These are phyloP conservation scores for Digitonthophagus gazella DNA, from an alignment of 2,888 invertebrate genomes.

Conservation along the genomic window DNA sequence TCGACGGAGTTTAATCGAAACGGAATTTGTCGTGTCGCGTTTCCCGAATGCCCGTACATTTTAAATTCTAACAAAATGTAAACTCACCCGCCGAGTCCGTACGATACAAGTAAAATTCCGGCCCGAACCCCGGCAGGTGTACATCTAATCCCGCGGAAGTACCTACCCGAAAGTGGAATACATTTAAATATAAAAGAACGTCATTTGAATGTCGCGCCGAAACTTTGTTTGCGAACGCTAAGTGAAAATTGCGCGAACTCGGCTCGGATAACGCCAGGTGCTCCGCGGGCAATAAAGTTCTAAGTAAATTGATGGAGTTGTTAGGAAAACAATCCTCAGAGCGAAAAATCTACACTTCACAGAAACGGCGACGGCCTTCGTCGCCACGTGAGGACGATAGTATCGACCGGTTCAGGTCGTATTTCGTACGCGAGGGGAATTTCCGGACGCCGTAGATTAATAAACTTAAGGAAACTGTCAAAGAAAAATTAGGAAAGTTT, in stretches of 20 bases:
- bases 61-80: background rate
- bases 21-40: background rate
- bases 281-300: constrained; percentile 33
- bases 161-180: constrained; percentile 14
- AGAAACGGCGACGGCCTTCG: constrained; percentile 5
- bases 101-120: constrained; percentile 2
- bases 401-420: constrained; percentile 6
- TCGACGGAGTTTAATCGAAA: background rate
- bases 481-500: constrained; percentile 44
- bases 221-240: constrained; percentile 12
- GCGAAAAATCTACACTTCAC: constrained; percentile 27
- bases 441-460: constrained; percentile 36
- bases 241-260: constrained; percentile 22
- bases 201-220: constrained; percentile 9
- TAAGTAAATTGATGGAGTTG: constrained; percentile 36
- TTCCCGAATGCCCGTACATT: background rate
- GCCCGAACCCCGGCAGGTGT: background rate
- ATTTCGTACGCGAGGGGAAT: background rate
- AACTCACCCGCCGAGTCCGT: background rate
- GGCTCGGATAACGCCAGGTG: constrained; percentile 12
- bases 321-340: constrained; percentile 36
- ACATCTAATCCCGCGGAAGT: constrained; percentile 14
- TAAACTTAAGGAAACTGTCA: constrained; percentile 42
- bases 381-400: constrained; percentile 8
- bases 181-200: constrained; percentile 18